Conservation (phyloP, 2,888 invertebrate genomes). For the Hypomecis punctinalis region DNA sequence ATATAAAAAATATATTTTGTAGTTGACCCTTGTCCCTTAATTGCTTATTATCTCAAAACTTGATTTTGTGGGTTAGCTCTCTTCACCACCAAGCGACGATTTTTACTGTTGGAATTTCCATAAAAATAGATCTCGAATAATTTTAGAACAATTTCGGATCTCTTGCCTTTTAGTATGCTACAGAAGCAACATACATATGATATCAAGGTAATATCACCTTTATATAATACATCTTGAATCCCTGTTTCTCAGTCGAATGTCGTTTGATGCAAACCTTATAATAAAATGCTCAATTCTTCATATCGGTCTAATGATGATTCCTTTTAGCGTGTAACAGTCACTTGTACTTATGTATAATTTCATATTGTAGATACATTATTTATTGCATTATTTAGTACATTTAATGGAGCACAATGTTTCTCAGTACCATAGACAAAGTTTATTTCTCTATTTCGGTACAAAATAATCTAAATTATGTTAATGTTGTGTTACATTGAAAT, state of each 20-base stretch:
- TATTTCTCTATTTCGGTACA: background rate
- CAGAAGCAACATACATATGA: background rate
- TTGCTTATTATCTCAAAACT: too few relatives aligned
- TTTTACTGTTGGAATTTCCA: too few relatives aligned
- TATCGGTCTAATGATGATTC: slow-evolving; percentile 59
- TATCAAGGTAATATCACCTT: background rate
- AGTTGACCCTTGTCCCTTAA: too few relatives aligned
- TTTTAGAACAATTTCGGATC: too few relatives aligned
- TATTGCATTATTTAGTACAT: slow-evolving; percentile 5
- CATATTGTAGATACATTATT: slow-evolving; percentile 11
- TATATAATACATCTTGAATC: background rate
- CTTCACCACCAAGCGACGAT: too few relatives aligned
- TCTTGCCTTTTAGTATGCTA: background rate
- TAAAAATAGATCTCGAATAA: too few relatives aligned
- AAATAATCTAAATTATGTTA: background rate
- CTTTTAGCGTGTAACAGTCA: slow-evolving; percentile 46
- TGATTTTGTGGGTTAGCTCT: too few relatives aligned
- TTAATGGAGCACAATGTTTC: slow-evolving; percentile 31
- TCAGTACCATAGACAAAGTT: background rate
- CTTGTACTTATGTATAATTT: slow-evolving; percentile 47
- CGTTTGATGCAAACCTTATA: slow-evolving; percentile 24
- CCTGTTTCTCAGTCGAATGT: slow-evolving; percentile 7
- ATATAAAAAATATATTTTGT: too few relatives aligned
- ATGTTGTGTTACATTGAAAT: slow-evolving; percentile 38
- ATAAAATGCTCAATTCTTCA: slow-evolving; percentile 57